Percentiles rank a stretch among this genome's conserved stretches.
Evolutionary conservation across 1,140 invertebrate species (phyloP).

Genomic region (Campoletis sonorensis): DNA sequence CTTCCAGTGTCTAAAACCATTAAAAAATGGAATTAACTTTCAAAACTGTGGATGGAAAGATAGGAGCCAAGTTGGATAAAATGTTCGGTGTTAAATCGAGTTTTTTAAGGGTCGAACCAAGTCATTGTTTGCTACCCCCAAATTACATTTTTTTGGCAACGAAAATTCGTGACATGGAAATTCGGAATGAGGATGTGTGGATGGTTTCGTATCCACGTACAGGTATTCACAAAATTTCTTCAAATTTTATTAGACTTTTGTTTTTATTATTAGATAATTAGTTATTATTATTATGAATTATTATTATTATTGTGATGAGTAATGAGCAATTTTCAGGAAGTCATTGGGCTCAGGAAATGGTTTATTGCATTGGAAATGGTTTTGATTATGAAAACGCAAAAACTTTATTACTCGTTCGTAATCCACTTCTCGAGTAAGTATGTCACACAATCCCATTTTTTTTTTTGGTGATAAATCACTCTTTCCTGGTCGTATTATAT

Average conservation of each 20-base stretch:
- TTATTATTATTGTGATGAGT: background rate
- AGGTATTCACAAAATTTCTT: slow-evolving; percentile 76
- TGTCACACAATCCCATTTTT: background rate
- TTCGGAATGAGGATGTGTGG: slow-evolving; percentile 86
- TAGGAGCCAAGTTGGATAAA: slow-evolving; percentile 79
- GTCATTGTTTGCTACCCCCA: slow-evolving; percentile 81
- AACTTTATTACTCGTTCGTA: slow-evolving; percentile 80
- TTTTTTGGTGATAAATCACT: too few relatives aligned
- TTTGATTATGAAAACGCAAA: slow-evolving; percentile 86
- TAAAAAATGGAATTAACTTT: slow-evolving; percentile 73
- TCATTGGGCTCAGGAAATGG: slow-evolving; percentile 93
- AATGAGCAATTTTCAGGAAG: slow-evolving; percentile 80
- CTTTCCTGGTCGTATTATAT: too few relatives aligned
- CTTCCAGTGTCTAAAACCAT: background rate
- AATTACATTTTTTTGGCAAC: slow-evolving; percentile 82
- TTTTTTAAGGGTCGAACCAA: slow-evolving; percentile 84
- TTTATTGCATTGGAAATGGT: slow-evolving; percentile 89
- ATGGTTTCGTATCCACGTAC: slow-evolving; percentile 89
- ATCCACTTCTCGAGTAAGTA: slow-evolving; percentile 79
- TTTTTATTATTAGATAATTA: background rate
- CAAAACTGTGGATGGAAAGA: slow-evolving; percentile 79
- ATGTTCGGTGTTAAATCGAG: slow-evolving; percentile 82
- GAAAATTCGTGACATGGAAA: slow-evolving; percentile 81
- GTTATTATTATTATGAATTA: background rate
- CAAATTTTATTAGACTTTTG: slow-evolving; percentile 57